A percentile compares a stretch with the other conserved stretches of the same genome.
These are phyloP conservation scores for Augochlora pura DNA, from an alignment of 1,140 invertebrate species.

Conservation along the genomic window DNA sequence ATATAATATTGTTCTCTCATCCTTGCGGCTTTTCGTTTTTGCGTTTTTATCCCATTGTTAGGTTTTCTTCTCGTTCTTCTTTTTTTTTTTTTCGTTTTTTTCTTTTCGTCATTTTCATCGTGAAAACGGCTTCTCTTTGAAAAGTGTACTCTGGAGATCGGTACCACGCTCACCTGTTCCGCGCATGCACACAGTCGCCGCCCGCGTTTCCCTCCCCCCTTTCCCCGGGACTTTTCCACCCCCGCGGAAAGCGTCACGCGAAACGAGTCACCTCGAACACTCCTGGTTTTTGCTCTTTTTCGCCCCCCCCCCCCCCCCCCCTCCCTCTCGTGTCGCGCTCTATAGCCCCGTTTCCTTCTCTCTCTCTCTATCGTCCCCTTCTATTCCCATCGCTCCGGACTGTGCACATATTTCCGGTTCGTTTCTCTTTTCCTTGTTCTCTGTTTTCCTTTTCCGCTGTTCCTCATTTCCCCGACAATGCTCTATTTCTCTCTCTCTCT, in stretches of 20 bases:
- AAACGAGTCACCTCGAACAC: background rate
- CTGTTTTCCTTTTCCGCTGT: too few relatives aligned
- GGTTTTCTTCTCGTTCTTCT: background rate
- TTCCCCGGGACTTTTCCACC: background rate
- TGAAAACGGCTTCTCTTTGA: constrained; percentile 45
- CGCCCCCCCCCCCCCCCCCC: background rate
- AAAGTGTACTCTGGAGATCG: constrained; percentile 38
- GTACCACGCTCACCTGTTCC: constrained; percentile 13
- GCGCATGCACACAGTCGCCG: constrained; percentile 13
- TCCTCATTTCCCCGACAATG: too few relatives aligned
- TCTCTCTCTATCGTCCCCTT: background rate
- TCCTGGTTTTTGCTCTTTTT: background rate
- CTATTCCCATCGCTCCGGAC: background rate
- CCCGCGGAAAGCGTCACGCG: background rate
- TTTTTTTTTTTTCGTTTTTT: background rate
- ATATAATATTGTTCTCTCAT: constrained; percentile 45
- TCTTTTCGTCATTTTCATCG: background rate
- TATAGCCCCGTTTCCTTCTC: background rate
- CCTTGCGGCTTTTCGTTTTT: constrained; percentile 36
- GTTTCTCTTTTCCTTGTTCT: constrained; percentile 6
- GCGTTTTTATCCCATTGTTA: constrained; percentile 28
- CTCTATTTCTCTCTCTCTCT: constrained; percentile 7
- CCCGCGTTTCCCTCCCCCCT: background rate
- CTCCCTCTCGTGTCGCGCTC: background rate
- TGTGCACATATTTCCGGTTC: constrained; percentile 32